phyloP scores from a whole-genome alignment of 2,888 invertebrate species.

The Cactoblastis cactorum region DNA sequence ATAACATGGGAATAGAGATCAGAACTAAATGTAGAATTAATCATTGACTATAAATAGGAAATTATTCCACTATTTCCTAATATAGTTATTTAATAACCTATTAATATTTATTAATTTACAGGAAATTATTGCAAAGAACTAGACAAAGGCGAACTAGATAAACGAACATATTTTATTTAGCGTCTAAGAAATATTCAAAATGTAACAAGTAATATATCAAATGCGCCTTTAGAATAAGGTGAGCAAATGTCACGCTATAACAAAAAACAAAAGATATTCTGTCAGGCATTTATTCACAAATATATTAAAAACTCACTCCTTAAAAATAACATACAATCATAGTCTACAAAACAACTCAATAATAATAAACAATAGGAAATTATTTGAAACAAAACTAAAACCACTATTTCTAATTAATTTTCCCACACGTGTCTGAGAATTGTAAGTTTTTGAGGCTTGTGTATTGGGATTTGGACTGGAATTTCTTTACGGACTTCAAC shows the following conservation, averaged over 20 bases:
- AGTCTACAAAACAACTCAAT: constrained; percentile 1
- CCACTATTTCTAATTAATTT: constrained; percentile 26
- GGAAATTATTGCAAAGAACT: too few relatives aligned
- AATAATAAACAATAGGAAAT: not conserved
- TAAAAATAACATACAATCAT: constrained; percentile 14
- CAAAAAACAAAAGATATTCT: not conserved
- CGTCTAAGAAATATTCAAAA: too few relatives aligned
- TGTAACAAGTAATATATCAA: too few relatives aligned
- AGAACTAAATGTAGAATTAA: not conserved
- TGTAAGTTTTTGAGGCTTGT: constrained; percentile 37
- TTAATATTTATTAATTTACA: too few relatives aligned
- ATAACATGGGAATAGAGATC: not conserved
- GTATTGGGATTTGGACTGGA: constrained; percentile 31
- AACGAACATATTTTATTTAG: too few relatives aligned
- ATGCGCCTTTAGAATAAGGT: not conserved
- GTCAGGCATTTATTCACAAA: constrained; percentile 9
- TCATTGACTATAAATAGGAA: too few relatives aligned
- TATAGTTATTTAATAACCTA: not conserved
- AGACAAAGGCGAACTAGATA: too few relatives aligned
- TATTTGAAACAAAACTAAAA: constrained; percentile 21
- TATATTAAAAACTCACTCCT: constrained; percentile 6
- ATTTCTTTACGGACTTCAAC: constrained; percentile 35
- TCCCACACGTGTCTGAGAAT: constrained; percentile 51
- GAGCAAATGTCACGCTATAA: not conserved
- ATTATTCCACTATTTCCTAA: not conserved